These are phyloP conservation scores for Rambutsinella grinnellia DNA, from an alignment of 2,888 invertebrate genomes.

Conservation along the genomic window DNA sequence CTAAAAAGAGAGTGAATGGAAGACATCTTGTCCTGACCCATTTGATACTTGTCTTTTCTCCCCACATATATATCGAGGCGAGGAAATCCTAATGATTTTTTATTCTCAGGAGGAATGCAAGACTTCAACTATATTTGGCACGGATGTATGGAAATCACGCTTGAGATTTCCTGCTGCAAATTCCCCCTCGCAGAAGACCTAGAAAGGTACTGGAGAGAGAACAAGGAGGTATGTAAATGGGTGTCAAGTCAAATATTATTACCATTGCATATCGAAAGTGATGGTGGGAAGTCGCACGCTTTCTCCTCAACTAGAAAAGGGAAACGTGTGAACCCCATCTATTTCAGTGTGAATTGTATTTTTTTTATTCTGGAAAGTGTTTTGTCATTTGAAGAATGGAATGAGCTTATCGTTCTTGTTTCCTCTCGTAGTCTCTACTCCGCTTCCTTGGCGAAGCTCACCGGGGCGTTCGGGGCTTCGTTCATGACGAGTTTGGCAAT, in stretches of 20 bases:
- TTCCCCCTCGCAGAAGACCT: slow-evolving; percentile 86
- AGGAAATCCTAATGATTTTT: slow-evolving; percentile 14
- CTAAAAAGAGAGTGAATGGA: neutral
- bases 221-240: slow-evolving; percentile 77
- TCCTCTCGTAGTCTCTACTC: slow-evolving; percentile 77
- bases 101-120: slow-evolving; percentile 83
- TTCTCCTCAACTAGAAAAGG: neutral
- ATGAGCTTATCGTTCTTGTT: slow-evolving; percentile 28
- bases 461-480: slow-evolving; percentile 89
- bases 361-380: neutral
- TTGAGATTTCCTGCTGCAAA: slow-evolving; percentile 95
- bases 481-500: slow-evolving; percentile 80
- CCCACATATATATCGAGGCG: neutral
- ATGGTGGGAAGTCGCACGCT: no score
- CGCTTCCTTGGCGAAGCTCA: slow-evolving; percentile 89
- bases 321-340: no score
- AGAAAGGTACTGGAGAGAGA: slow-evolving; percentile 88
- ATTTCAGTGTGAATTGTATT: neutral
- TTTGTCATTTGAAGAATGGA: slow-evolving; percentile 20
- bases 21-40: neutral
- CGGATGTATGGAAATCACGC: slow-evolving; percentile 95
- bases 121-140: slow-evolving; percentile 95
- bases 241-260: no score
- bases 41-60: slow-evolving; percentile 4
- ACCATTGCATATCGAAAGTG: no score